Base-by-base conservation (phyloP, 1,140 invertebrate genomes). In the Polypedilum pembai region DNA sequence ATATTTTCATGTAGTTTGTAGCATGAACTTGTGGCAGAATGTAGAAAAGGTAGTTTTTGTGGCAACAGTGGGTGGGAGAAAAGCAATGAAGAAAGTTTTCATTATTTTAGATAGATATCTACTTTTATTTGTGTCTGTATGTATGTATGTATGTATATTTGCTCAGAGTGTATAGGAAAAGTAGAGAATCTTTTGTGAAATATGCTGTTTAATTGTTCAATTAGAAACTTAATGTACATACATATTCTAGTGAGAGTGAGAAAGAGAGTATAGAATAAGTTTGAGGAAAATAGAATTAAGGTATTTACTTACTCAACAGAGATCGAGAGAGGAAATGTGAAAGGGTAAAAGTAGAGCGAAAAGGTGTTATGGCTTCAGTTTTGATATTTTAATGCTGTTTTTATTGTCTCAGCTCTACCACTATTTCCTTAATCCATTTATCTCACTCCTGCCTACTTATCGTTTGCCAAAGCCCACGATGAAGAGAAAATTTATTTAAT, bases 131-230 rank as follows among this genome's bases (percentile, higher is more conserved):
- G 24, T 33, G 24, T 33, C 5, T 33, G 24, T 33, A 5, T 33
- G 24, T 5, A 33, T 33, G 24, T 33, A 33, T 33, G 24, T 33
- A 33, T 5, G 5, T 33, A 33, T 33, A 33, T 33, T 33, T 69
- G 17, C 4, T n/a, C 45, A 56, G 12, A 56, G 12, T n/a, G 12
- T n/a, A n/a, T n/a, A n/a, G n/a, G n/a, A n/a, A n/a, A n/a, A n/a
- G n/a, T n/a, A 56, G 45, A 56, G 45, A 56, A 56, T 56, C 45
- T 56, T 56, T 56, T 69, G 17, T 69, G 17, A 69, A 69, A 69
- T 69, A 69, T 69, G 65, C 65, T 69, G 65, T 69, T 69, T 69
- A 69, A 69, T 69, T 69, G 65, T 69, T 69, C 65, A 69, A 69
- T 69, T 69, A 69, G 20, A 69, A 69, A 69, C 65, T 69, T 69